Base-by-base conservation (phyloP, 2,888 invertebrate genomes). In the Psylliodes chrysocephalus region DNA sequence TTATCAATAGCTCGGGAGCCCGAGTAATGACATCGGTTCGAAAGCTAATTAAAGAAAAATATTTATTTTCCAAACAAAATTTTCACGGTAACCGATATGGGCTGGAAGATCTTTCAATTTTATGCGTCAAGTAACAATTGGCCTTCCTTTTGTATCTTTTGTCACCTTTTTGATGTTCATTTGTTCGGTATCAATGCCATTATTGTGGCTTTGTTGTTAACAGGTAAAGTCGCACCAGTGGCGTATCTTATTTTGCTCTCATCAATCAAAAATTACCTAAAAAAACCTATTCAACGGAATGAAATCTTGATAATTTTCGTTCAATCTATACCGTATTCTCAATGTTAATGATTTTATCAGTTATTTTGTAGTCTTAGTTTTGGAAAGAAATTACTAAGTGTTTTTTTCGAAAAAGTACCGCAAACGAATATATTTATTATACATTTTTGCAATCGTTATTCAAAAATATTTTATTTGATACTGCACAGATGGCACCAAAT, bases 11-110 rank as follows among this genome's bases (percentile, higher is more conserved):
- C 30, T 40, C 52, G 25, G 47, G 55, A 64, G 54, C 64, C 53
- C 19, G 28, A 57, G 64, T 68, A 70, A 70, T 70, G 68, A 68
- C 54, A 57, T 51, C 60, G 57, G 63, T 62, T 60, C 60, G 22
- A 61, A 65, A 67, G 61, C 68, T 77, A 77, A 78, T 78, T 77
- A 77, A 78, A 78, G 75, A 76, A 78, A 75, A 78, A 78, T 77
- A 78, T 78, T 77, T 77, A 76, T 75, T 75, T 76, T 78, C 71
- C 64, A 76, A 77, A 75, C 72, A 76, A 65, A 75, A 73, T 75
- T 75, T 77, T 69, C 69, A 65, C 65, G 44, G 51, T 63, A 63
- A 67, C 69, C 70, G 70, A 71, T 70, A 38, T 42, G 35, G 47
- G 59, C 60, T 54, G 44, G 22, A 15, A 54, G 30, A 40, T 35